Base-by-base conservation (phyloP, 2,113 vertebrate genomes). In the Arenaria interpres region DNA sequence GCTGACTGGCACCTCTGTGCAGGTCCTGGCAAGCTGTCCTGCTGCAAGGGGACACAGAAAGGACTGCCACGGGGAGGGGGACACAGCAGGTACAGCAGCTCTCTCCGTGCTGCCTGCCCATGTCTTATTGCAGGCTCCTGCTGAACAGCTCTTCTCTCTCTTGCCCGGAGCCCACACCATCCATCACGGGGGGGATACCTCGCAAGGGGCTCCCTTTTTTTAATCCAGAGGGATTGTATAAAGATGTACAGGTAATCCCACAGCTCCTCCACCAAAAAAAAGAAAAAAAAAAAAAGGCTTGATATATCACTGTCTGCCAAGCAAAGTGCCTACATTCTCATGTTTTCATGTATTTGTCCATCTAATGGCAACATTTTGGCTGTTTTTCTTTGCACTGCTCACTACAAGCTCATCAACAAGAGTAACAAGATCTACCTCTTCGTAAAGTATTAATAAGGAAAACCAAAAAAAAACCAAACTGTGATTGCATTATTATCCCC, bases 161-260 rank as follows among this genome's bases (percentile, higher is more conserved):
- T 14, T 12, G 5, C 14, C 41, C 14, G 11, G 41, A 43, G 41
- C 41, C 41, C 41, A 43, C 41, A 43, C 14, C 41, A 76, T 12
- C 6, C 1, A 33, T 14, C 62, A 41, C 4, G 0, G 4, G 12
- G 22, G 33, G 10, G 41, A 89, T 74, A 21, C 35, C 27, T 21
- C 39, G n/a, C 32, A 79, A 66, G 73, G 4, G 6, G 24, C 5
- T 73, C 67, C 27, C 4, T 14, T 41, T 60, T 48, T 41, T 17
- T 0, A 60, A 41, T 41, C 3, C 0, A 2, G 37, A 68, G 21
- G 11, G 18, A 60, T 33, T 4, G 3, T 19, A 48, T 10, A 46
- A 72, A 76, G 30, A 37, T 16, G 18, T 33, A 39, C 22, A 64
- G 46, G 23, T 69, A 81, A 87, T 56, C 51, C 56, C 51, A 63